These are phyloP conservation scores for Quiscalus mexicanus DNA, from an alignment of 2,113 vertebrate species.

Conservation along the genomic window DNA sequence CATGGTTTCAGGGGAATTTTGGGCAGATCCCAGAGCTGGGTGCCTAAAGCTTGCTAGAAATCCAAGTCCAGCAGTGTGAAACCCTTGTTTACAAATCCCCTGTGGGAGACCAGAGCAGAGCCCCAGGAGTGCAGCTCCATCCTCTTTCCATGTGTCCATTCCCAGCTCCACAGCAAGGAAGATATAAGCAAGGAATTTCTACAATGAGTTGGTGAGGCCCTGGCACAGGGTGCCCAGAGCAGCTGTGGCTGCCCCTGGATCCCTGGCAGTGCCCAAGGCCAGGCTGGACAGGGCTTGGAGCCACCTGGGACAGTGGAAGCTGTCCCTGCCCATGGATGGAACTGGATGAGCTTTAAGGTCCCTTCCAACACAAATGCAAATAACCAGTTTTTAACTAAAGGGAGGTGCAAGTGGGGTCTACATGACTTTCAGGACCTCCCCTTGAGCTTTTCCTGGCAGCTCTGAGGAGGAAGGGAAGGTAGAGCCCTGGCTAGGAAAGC, in stretches of 20 bases:
- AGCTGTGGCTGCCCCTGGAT: neutral
- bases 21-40: neutral
- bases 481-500: neutral
- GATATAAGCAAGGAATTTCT: neutral
- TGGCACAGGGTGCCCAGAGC: neutral
- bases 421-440: neutral
- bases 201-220: accelerated
- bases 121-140: neutral
- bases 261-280: neutral
- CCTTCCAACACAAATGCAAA: neutral
- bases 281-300: accelerated
- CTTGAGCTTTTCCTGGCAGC: neutral
- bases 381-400: neutral
- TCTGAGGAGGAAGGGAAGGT: neutral
- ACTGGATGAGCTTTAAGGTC: neutral
- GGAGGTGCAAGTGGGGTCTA: neutral
- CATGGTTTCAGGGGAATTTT: neutral
- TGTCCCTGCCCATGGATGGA: neutral
- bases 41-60: neutral
- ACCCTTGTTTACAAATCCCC: neutral
- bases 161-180: neutral
- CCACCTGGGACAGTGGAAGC: accelerated
- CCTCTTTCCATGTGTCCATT: neutral
- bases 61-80: neutral
- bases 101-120: neutral